Evolutionary conservation across 2,797 vertebrate genomes (phyloP).

Genomic region (Typhlichthys eigenmanni): DNA sequence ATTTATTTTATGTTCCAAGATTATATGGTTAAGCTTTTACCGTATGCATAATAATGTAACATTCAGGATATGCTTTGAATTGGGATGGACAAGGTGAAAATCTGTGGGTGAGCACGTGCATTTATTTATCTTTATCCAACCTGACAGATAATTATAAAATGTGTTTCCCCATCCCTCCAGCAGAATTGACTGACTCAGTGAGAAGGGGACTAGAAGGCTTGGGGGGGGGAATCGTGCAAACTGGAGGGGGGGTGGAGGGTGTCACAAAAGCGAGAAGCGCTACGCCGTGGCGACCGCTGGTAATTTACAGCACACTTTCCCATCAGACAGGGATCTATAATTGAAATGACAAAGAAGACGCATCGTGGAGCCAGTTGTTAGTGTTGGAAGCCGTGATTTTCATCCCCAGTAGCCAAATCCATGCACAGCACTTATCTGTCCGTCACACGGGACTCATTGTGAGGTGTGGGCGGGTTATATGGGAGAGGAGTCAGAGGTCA

Average conservation of each 20-base stretch:
- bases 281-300: slow-evolving; percentile 37
- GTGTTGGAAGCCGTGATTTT: slow-evolving; percentile 74
- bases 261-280: slow-evolving; percentile 20
- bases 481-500: background rate
- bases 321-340: slow-evolving; percentile 82
- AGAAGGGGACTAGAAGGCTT: slow-evolving; percentile 1
- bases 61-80: slow-evolving; percentile 9
- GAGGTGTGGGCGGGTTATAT: background rate
- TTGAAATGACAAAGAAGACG: slow-evolving; percentile 87
- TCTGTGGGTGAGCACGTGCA: background rate
- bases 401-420: slow-evolving; percentile 51
- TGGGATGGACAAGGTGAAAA: slow-evolving; percentile 22
- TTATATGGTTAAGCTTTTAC: no score
- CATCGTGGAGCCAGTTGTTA: slow-evolving; percentile 71
- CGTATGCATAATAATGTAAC: no score
- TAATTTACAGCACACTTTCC: slow-evolving; percentile 71
- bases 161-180: slow-evolving; percentile 46
- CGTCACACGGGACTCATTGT: slow-evolving; percentile 45
- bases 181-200: slow-evolving; percentile 43
- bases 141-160: slow-evolving; percentile 64
- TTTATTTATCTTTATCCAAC: background rate
- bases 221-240: slow-evolving; percentile 22
- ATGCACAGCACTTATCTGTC: slow-evolving; percentile 46
- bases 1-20: no score
- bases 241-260: slow-evolving; percentile 13